A percentile compares a stretch with the other conserved stretches of the same genome.
Evolutionary conservation across 1,140 invertebrate species (phyloP).

Genomic region (Harlomillsia oculata): DNA sequence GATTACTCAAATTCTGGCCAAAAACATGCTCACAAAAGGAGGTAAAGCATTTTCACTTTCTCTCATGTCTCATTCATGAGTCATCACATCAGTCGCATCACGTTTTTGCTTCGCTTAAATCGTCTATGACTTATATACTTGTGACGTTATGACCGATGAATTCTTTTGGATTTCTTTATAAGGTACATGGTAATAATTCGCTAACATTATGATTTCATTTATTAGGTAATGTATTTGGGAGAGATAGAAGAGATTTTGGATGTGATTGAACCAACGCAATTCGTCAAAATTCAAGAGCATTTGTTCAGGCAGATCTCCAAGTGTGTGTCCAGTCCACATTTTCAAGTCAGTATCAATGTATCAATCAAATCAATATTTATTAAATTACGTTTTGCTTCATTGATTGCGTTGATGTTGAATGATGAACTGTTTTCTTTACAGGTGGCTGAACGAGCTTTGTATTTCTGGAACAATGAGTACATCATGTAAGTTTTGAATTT

Average conservation of each 20-base stretch:
- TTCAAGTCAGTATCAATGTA: constrained; percentile 49
- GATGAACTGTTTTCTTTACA: constrained; percentile 42
- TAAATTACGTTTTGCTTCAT: constrained; percentile 6
- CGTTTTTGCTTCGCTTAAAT: too few relatives aligned
- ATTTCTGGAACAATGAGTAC: constrained; percentile 97
- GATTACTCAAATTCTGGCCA: constrained; percentile 97
- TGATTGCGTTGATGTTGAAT: neutral
- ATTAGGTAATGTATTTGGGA: constrained; percentile 87
- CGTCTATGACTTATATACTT: too few relatives aligned
- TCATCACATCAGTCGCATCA: neutral
- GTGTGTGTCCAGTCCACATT: constrained; percentile 98
- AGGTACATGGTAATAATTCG: too few relatives aligned
- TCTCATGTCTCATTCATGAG: constrained; percentile 1
- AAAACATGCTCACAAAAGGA: constrained; percentile 99
- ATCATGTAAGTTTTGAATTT: too few relatives aligned
- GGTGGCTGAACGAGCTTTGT: constrained; percentile 90
- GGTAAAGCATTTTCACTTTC: constrained; percentile 37
- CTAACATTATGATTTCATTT: constrained; percentile 22
- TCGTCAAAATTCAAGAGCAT: constrained; percentile 94
- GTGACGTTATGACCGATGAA: too few relatives aligned
- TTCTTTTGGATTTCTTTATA: too few relatives aligned
- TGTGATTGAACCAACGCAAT: constrained; percentile 96
- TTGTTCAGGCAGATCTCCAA: constrained; percentile 93
- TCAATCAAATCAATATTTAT: neutral
- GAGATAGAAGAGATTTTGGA: constrained; percentile 97